These are phyloP conservation scores for Diarsia rubi DNA, from an alignment of 2,888 invertebrate genomes.

Conservation along the genomic window DNA sequence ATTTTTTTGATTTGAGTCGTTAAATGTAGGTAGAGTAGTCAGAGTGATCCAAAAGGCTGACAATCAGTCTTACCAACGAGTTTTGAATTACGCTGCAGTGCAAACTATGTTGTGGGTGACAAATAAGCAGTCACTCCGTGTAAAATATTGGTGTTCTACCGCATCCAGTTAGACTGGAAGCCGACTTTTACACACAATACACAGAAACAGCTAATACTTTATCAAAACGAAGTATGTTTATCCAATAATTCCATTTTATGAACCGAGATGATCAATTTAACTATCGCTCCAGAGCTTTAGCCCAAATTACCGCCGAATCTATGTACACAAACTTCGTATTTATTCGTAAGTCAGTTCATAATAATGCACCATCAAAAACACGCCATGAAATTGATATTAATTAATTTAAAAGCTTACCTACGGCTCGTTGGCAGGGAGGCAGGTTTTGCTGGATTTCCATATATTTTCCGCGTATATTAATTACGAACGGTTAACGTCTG, in stretches of 20 bases:
- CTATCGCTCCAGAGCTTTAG: background rate
- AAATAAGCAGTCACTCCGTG: no score
- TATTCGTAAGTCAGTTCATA: conserved; percentile 31
- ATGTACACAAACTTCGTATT: conserved; percentile 30
- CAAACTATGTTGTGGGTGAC: no score
- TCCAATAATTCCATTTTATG: conserved; percentile 17
- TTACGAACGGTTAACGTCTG: conserved; percentile 80
- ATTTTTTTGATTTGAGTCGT: no score
- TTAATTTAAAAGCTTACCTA: conserved; percentile 71
- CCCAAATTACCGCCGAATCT: background rate
- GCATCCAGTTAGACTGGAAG: no score
- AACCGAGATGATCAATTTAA: background rate
- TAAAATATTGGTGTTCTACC: no score
- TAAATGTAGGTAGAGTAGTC: no score
- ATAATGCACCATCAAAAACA: conserved; percentile 53
- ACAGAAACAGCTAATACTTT: background rate
- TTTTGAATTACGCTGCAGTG: no score
- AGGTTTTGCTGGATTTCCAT: conserved; percentile 75
- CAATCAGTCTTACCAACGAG: no score
- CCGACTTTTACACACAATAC: no score
- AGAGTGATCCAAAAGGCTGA: no score
- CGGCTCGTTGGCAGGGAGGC: conserved; percentile 49
- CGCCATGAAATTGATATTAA: conserved; percentile 64
- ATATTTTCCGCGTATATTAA: conserved; percentile 82
- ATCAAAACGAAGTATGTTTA: background rate